Conservation (phyloP, 2,888 invertebrate genomes). For the Rhaphigaster nebulosa region DNA sequence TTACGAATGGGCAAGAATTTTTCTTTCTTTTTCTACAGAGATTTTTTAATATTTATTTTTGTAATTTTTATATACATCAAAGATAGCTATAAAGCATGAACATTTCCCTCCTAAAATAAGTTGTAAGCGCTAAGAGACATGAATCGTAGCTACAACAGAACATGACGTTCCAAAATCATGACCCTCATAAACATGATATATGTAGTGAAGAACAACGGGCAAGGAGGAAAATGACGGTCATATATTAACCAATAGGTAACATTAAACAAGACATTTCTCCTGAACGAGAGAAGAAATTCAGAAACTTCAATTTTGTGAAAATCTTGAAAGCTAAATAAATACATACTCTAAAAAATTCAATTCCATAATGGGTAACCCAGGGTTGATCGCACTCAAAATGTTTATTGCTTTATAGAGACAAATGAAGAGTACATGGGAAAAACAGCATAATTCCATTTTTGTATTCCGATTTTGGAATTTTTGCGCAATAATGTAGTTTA, state of each 20-base stretch:
- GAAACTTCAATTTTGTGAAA: background rate
- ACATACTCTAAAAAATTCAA: background rate
- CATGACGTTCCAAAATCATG: constrained; percentile 11
- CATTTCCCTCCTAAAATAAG: background rate
- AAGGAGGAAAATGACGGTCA: background rate
- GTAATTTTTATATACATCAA: too few species aligned
- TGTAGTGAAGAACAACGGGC: background rate
- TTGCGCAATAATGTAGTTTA: too few species aligned
- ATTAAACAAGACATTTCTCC: background rate
- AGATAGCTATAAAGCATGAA: background rate
- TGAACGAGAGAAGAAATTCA: background rate
- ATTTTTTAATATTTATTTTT: too few species aligned
- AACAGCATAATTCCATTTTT: too few species aligned
- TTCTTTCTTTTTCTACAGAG: too few species aligned
- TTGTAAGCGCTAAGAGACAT: background rate
- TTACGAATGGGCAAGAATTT: too few species aligned
- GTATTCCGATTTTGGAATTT: too few species aligned
- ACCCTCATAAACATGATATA: background rate
- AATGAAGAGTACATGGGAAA: too few species aligned
- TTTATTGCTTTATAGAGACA: background rate
- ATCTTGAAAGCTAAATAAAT: background rate
- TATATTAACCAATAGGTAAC: constrained; percentile 11
- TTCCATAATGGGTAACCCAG: background rate
- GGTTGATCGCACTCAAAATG: background rate
- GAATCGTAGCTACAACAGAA: background rate